Conservation (phyloP, 2,888 invertebrate species). For the Sisyra terminalis region DNA sequence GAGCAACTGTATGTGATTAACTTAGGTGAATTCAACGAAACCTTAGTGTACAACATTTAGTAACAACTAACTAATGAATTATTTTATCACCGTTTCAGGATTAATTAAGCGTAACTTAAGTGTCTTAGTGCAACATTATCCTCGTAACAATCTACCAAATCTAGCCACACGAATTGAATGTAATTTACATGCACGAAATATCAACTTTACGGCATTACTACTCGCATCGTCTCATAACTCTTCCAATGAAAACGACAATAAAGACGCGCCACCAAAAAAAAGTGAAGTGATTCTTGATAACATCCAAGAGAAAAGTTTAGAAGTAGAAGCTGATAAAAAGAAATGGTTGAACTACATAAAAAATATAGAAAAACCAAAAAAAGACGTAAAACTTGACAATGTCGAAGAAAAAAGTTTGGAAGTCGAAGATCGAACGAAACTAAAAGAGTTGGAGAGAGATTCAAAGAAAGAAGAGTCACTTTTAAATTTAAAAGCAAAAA, state of each 20-base stretch:
- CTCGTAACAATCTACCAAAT: too few species aligned
- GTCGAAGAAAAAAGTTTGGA: constrained; percentile 20
- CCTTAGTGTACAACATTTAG: too few species aligned
- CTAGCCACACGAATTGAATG: too few species aligned
- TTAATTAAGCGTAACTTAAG: too few species aligned
- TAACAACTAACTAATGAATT: too few species aligned
- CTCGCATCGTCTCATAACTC: too few species aligned
- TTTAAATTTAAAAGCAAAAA: constrained; percentile 21
- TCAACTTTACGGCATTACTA: too few species aligned
- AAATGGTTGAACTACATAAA: constrained; percentile 2
- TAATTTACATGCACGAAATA: too few species aligned
- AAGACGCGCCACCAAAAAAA: constrained; percentile 2
- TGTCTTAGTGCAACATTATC: too few species aligned
- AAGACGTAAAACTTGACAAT: constrained; percentile 17
- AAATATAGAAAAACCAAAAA: constrained; percentile 10
- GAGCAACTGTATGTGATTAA: too few species aligned
- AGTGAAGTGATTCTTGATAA: constrained; percentile 17
- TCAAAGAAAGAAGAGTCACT: constrained; percentile 13
- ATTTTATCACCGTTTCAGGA: too few species aligned
- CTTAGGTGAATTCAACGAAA: too few species aligned
- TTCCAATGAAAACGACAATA: background rate
- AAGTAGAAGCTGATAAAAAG: constrained; percentile 8
- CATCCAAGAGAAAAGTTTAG: constrained; percentile 21
- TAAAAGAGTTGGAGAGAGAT: background rate
- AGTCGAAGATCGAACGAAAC: constrained; percentile 10